Evolutionary conservation across 2,888 invertebrate species (phyloP).

Genomic region (Agrenia bidenticulata): DNA sequence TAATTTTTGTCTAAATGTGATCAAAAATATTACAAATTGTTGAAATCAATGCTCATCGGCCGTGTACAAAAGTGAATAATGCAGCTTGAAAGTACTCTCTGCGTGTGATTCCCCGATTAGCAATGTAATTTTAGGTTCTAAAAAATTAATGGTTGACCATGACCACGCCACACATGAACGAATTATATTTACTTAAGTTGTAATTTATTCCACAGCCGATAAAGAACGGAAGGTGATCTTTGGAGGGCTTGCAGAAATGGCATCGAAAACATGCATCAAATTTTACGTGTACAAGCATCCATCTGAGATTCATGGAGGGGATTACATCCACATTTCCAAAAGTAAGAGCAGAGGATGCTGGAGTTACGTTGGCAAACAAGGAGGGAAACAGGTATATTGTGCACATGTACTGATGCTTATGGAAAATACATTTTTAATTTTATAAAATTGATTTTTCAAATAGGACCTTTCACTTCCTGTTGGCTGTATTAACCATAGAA

Average conservation of each 20-base stretch:
- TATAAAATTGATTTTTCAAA: conserved; percentile 7
- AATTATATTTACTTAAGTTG: too few relatives aligned
- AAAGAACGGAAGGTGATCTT: conserved; percentile 34
- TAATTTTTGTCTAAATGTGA: too few relatives aligned
- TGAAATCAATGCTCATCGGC: too few relatives aligned
- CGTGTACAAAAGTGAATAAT: too few relatives aligned
- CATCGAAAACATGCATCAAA: conserved; percentile 39
- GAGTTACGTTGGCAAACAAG: conserved; percentile 40
- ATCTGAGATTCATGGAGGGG: conserved; percentile 29
- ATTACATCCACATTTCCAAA: conserved; percentile 35
- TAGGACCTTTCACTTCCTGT: conserved; percentile 34
- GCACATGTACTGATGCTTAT: neutral
- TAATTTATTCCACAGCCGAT: conserved; percentile 25
- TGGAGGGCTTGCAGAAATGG: conserved; percentile 39
- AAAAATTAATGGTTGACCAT: too few relatives aligned
- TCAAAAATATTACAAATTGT: too few relatives aligned
- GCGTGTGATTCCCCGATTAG: too few relatives aligned
- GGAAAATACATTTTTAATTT: too few relatives aligned
- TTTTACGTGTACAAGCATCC: conserved; percentile 38
- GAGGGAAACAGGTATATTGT: conserved; percentile 42
- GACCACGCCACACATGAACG: too few relatives aligned
- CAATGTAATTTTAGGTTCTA: too few relatives aligned
- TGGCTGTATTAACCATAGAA: conserved; percentile 38
- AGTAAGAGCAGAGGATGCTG: conserved; percentile 40
- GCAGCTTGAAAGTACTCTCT: too few relatives aligned